Evolutionary conservation across 2,888 invertebrate genomes (phyloP).

Genomic region (Loripinus fragilis): DNA sequence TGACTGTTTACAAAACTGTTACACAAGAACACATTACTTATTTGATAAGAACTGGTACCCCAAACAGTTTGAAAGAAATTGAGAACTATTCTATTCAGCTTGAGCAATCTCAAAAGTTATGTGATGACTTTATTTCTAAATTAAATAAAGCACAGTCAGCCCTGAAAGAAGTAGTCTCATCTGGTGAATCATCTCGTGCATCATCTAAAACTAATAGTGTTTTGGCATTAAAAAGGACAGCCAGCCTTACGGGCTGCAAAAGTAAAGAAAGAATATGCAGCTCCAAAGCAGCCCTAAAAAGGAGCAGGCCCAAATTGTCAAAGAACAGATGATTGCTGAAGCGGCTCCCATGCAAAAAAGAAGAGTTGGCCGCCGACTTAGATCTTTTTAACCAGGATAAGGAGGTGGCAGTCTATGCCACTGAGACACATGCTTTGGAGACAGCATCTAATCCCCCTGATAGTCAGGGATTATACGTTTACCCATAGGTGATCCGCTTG

Average conservation of each 20-base stretch:
- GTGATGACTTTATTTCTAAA: neutral
- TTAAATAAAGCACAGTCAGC: neutral
- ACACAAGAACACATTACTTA: neutral
- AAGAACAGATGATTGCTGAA: slow-evolving; percentile 4
- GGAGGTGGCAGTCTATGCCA: neutral
- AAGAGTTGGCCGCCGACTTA: neutral
- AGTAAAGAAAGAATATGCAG: neutral
- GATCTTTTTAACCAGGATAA: neutral
- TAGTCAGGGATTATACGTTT: neutral
- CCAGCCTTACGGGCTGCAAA: neutral
- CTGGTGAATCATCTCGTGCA: too few relatives aligned
- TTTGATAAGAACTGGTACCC: neutral
- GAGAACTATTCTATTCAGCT: neutral
- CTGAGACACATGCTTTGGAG: neutral
- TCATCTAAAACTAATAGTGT: neutral
- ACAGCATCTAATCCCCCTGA: neutral
- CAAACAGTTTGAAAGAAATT: neutral
- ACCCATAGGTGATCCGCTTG: neutral
- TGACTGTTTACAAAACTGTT: neutral
- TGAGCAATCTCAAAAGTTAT: slow-evolving; percentile 3
- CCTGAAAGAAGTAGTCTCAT: neutral
- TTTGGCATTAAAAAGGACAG: too few relatives aligned
- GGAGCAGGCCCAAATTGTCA: neutral
- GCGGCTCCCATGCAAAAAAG: neutral
- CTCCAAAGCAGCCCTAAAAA: neutral